Evolutionary conservation across 2,888 invertebrate genomes (phyloP).

Genomic region (Pyrochroa serraticornis): DNA sequence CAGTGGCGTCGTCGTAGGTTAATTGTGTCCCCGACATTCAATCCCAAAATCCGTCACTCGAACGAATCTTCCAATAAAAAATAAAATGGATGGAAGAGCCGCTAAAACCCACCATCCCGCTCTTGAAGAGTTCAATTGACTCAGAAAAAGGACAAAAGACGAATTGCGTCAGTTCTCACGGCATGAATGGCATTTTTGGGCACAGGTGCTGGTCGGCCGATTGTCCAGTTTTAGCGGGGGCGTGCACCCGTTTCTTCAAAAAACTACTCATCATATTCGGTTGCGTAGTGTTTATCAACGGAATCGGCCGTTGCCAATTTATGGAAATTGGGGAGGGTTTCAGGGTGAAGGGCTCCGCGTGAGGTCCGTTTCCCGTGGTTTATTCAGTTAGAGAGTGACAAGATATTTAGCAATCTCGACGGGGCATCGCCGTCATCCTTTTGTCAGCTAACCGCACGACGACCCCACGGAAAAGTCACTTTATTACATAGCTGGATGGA

Average conservation of each 20-base stretch:
- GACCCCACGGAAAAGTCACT: conserved; percentile 27
- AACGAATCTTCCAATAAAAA: conserved; percentile 3
- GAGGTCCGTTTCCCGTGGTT: conserved; percentile 28
- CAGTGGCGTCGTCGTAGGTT: not conserved
- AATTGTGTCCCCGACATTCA: conserved; percentile 9
- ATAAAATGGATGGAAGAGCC: conserved; percentile 13
- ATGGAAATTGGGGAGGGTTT: no score
- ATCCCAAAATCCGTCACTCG: no score
- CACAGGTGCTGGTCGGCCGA: conserved; percentile 29
- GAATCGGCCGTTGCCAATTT: no score
- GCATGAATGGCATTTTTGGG: conserved; percentile 36
- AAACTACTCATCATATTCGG: no score
- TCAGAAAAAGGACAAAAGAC: conserved; percentile 27
- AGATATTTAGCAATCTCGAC: conserved; percentile 28
- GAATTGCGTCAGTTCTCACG: conserved; percentile 42
- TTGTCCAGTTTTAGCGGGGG: conserved; percentile 20
- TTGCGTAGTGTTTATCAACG: no score
- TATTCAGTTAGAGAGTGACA: conserved; percentile 26
- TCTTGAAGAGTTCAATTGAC: conserved; percentile 18
- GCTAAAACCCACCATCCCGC: not conserved
- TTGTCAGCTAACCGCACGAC: conserved; percentile 27
- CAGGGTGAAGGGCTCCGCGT: conserved; percentile 14
- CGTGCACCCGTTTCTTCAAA: conserved; percentile 6
- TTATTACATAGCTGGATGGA: conserved; percentile 16
- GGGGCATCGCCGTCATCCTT: conserved; percentile 26